Evolutionary conservation across 53 echinoderm and acorn worm genomes (phyloP), one percentile per base, ranked within the genome.

Genomic region (Apostichopus leukothele): DNA sequence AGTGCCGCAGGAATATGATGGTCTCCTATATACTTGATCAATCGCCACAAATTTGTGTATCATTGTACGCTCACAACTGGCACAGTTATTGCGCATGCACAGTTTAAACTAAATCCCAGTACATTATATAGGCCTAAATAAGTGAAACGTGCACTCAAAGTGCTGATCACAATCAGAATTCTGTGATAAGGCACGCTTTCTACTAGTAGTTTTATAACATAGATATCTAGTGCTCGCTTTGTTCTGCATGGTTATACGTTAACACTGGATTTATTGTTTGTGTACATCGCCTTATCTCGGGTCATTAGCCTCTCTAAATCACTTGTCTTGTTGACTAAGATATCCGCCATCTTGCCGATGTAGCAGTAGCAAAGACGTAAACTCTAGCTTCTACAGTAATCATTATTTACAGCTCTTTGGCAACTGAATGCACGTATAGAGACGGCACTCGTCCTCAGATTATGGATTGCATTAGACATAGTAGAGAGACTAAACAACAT

Each of bases 341-440:
- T 71, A 19, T 6, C 18, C 13, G 20, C 71, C 71, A 71, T 6
- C 71, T 39, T 39, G 39, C 39, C 1, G 39, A 3, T 3, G 39
- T 1, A 39, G 39, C 9, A 57, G 7, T 71, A 18, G 71, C 71
- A 19, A 21, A 71, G 71, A 71, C 13, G 21, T 1, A 13, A 71
- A 71, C 71, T 71, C 71, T 71, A 16, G 6, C 18, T 19, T 71
- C 14, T 21, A 71, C 18, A 71, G 18, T 71, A 71, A 71, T 71
- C 71, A 71, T 71, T 71, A 71, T 71, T 71, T 71, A 71, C 71
- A 71, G 16, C 63, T 63, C 12, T 63, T 63, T 63, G 63, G 63
- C 63, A 63, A 63, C 63, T 14, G 63, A 63, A 63, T 63, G 63
- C 12, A 0, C 16, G 11, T 13, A 16, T 9, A 63, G 63, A 63